Base-by-base conservation (phyloP, 2,797 vertebrate genomes). In the Poecilia wingei region DNA sequence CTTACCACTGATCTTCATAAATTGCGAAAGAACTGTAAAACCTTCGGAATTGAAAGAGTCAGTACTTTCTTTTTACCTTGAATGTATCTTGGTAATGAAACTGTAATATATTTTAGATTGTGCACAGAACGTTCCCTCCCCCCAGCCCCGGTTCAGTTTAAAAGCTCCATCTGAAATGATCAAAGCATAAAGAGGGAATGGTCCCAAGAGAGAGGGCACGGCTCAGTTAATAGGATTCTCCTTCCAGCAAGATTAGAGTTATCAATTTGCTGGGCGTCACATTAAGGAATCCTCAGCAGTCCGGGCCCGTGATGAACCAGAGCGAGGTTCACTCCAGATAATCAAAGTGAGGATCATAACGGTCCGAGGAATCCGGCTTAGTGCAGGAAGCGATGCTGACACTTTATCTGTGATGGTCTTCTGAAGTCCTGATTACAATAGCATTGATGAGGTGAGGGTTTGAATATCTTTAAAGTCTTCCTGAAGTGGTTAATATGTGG, bases 191-290 rank as follows among this genome's bases (percentile, higher is more conserved):
- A 85, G 79, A 84, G 28, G 76, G 81, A 83, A 69, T 59, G 46
- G 33, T 85, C 90, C 87, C 72, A 66, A 36, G 75, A 80, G 77
- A 79, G 68, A 76, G 73, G 75, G 45, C 80, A 79, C 43, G 6
- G 78, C 81, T 78, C 77, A 73, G 77, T 88, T 89, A 88, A 90
- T 88, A 79, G 84, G 83, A 90, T 88, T 92, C 89, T 93, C 71
- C 80, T 82, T 84, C 68, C 83, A 85, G 84, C 77, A 76, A 84
- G 83, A 91, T 90, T 90, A 87, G 73, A 88, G 79, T 90, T 90
- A 89, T 91, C 82, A 90, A 85, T 91, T 88, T 87, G 84, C 82
- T 71, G 49, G 5, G 73, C 83, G 89, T 79, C 78, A 79, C 74
- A 79, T 86, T 89, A 90, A 92, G 88, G 80, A 90, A 85, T 84